Evolutionary conservation across 2,797 vertebrate genomes (phyloP), one percentile per base, ranked within the genome.

Genomic region (Chelmon rostratus): DNA sequence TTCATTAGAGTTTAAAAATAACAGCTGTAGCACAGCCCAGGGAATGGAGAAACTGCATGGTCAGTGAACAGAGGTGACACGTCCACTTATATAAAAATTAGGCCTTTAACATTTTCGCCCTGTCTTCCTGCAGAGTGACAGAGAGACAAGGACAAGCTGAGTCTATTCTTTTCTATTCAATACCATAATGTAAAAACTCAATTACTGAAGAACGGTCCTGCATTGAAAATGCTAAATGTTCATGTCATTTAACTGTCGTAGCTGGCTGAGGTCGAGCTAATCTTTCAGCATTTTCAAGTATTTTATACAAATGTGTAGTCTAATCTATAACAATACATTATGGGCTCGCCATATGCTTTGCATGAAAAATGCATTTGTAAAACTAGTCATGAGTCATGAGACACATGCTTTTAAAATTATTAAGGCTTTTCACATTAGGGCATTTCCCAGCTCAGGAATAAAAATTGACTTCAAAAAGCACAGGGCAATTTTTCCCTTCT

Each of bases 1-100:
- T 87, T 84, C 77, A 84, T 85, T 86, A 81, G 62, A 44, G 71
- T 81, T 78, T 88, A 74, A 87, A 88, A 91, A 86, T 72, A 90
- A 66, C 65, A 37, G 76, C 84, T 67, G 76, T 18, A 76, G 74
- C 69, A 28, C 13, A 78, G 63, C 46, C 38, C 33, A 49, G 80
- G 49, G 77, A 73, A 33, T 8, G 19, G 23, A 38, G 62, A 83
- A 88, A 85, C 50, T 72, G 89, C 88, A 38, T 18, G 61, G 89
- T 91, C 88, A 88, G 86, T 35, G 58, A 85, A 75, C 74, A 75
- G 68, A 80, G 65, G 69, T 31, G 85, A 83, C 75, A 82, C 8
- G 25, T 80, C 54, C 82, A 73, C 72, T 84, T 54, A 19, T 70
- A 44, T 50, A 64, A 68, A 76, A 57, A 68, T 46, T 4, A 68